Evolutionary conservation across 1,140 invertebrate species (phyloP).

Genomic region (Scaptomyza montana): DNA sequence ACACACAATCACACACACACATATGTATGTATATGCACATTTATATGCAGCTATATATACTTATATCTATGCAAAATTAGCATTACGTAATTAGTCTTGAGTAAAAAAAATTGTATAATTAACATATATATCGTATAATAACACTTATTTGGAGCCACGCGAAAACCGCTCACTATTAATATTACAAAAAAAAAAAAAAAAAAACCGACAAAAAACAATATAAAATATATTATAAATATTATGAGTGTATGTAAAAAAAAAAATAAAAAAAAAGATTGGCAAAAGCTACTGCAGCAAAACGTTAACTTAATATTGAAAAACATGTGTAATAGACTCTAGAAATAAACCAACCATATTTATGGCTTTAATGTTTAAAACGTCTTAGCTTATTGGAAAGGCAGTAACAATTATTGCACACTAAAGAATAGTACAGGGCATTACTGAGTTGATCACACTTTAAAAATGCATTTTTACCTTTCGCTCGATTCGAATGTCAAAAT

Average conservation of each 20-base stretch:
- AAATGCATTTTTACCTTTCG: background rate
- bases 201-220: slow-evolving; percentile 31
- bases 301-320: slow-evolving; percentile 49
- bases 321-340: slow-evolving; percentile 68
- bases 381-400: slow-evolving; percentile 7
- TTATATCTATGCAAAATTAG: slow-evolving; percentile 48
- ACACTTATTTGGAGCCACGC: slow-evolving; percentile 53
- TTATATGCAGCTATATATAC: slow-evolving; percentile 45
- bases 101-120: slow-evolving; percentile 71
- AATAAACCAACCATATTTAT: slow-evolving; percentile 78
- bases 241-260: slow-evolving; percentile 39
- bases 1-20: slow-evolving; percentile 16
- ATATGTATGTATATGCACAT: slow-evolving; percentile 1
- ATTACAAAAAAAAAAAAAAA: slow-evolving; percentile 38
- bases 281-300: slow-evolving; percentile 49
- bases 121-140: too few relatives aligned
- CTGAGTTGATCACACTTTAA: background rate
- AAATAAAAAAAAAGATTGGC: slow-evolving; percentile 15
- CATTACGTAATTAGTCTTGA: slow-evolving; percentile 76
- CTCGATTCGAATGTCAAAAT: slow-evolving; percentile 10
- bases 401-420: background rate
- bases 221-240: slow-evolving; percentile 25
- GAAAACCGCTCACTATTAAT: slow-evolving; percentile 52
- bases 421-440: background rate
- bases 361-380: slow-evolving; percentile 71